A percentile compares a stretch with the other conserved stretches of the same genome.
Conservation (phyloP, 2,113 vertebrate species). For the Crotalus horridus region DNA sequence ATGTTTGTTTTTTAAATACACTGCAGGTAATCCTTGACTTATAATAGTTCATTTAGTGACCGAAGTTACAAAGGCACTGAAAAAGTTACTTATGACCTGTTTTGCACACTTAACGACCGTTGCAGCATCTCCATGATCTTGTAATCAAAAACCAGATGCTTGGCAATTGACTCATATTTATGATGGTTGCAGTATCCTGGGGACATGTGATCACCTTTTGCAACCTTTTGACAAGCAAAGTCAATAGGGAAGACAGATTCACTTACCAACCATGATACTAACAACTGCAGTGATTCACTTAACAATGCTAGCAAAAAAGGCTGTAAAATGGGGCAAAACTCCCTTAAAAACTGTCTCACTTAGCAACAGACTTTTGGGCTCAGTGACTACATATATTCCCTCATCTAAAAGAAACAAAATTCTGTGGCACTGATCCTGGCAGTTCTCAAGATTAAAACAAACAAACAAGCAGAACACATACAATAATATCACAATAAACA, state of each 20-base stretch:
- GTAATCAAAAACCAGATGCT: neutral
- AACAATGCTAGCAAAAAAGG: too few species aligned
- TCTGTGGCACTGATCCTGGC: neutral
- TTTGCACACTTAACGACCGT: neutral
- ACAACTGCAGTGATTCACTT: too few species aligned
- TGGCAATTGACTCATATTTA: neutral
- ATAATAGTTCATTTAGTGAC: neutral
- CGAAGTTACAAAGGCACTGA: neutral
- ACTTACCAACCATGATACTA: neutral
- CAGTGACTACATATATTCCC: neutral
- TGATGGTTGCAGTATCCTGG: neutral
- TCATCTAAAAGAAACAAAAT: neutral
- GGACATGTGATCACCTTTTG: neutral
- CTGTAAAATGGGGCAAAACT: too few species aligned
- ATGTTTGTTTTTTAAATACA: neutral
- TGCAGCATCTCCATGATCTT: neutral
- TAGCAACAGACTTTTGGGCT: neutral
- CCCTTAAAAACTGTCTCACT: too few species aligned
- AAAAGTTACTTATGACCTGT: neutral
- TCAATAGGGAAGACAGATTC: neutral
- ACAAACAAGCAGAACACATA: neutral
- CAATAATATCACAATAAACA: neutral
- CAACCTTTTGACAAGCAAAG: neutral
- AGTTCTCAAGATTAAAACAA: neutral
- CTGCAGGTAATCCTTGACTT: neutral